phyloP scores from a whole-genome alignment of 2,797 vertebrate genomes.

The Pseudomugil gertrudae region DNA sequence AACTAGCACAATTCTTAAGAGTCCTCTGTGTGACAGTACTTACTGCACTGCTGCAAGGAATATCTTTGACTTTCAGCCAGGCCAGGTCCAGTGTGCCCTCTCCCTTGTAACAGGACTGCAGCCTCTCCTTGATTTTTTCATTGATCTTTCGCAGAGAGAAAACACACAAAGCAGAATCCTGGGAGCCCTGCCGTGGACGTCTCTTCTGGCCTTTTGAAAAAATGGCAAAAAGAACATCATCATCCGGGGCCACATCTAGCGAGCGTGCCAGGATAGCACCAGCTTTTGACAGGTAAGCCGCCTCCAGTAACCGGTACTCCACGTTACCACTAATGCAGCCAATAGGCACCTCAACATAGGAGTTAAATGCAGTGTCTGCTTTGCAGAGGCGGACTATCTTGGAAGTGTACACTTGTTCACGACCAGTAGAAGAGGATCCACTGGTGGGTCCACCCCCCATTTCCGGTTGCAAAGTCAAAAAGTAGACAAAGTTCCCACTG shows the following conservation, averaged over 20 bases:
- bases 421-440: conserved; percentile 86
- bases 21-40: conserved; percentile 71
- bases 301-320: conserved; percentile 96
- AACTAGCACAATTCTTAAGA: not conserved
- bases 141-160: conserved; percentile 96
- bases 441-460: conserved; percentile 91
- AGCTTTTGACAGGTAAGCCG: conserved; percentile 94
- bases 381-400: conserved; percentile 97
- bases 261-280: conserved; percentile 90
- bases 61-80: conserved; percentile 99
- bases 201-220: conserved; percentile 99
- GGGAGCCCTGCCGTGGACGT: conserved; percentile 90
- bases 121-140: conserved; percentile 94
- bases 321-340: conserved; percentile 93
- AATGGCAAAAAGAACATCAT: conserved; percentile 93
- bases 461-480: conserved; percentile 96
- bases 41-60: conserved; percentile 97
- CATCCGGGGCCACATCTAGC: conserved; percentile 87
- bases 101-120: conserved; percentile 98
- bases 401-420: conserved; percentile 97
- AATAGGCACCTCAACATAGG: conserved; percentile 96
- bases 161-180: conserved; percentile 94
- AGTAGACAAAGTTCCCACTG: conserved; percentile 97
- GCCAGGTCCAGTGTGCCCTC: conserved; percentile 96
- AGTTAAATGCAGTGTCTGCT: conserved; percentile 96